Conservation (phyloP, 2,113 vertebrate species). For the Ascaphus truei region DNA sequence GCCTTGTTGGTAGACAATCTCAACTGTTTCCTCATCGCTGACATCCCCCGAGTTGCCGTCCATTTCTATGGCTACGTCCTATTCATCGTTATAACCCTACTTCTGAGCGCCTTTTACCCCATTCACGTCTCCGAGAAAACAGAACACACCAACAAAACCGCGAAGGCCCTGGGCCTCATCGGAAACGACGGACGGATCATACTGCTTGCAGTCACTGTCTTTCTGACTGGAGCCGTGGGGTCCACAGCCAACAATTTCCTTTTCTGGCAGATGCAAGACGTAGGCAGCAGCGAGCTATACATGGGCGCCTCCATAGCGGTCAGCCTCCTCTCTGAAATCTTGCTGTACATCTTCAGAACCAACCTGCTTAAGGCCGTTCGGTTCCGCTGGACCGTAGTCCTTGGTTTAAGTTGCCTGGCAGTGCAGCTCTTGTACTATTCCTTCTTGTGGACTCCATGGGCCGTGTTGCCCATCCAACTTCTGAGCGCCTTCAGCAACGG, state of each 20-base stretch:
- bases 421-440: conserved; percentile 79
- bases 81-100: conserved; percentile 45
- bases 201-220: conserved; percentile 59
- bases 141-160: conserved; percentile 31
- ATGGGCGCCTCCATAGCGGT: conserved; percentile 69
- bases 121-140: conserved; percentile 55
- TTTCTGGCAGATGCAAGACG: conserved; percentile 84
- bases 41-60: conserved; percentile 38
- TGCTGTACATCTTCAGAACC: conserved; percentile 52
- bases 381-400: conserved; percentile 42
- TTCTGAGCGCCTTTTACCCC: conserved; percentile 59
- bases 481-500: conserved; percentile 65
- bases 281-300: conserved; percentile 66
- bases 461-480: conserved; percentile 63
- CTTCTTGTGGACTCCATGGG: conserved; percentile 75
- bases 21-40: conserved; percentile 49
- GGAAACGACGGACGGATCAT: conserved; percentile 56
- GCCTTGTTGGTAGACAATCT: conserved; percentile 64
- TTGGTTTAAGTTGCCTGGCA: conserved; percentile 52
- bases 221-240: conserved; percentile 51
- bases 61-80: conserved; percentile 71
- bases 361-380: conserved; percentile 57
- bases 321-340: conserved; percentile 62
- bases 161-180: conserved; percentile 69
- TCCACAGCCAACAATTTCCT: conserved; percentile 73